These are phyloP conservation scores for Peromyscus polionotus DNA, from an alignment of 2,113 vertebrate genomes.

Conservation along the genomic window DNA sequence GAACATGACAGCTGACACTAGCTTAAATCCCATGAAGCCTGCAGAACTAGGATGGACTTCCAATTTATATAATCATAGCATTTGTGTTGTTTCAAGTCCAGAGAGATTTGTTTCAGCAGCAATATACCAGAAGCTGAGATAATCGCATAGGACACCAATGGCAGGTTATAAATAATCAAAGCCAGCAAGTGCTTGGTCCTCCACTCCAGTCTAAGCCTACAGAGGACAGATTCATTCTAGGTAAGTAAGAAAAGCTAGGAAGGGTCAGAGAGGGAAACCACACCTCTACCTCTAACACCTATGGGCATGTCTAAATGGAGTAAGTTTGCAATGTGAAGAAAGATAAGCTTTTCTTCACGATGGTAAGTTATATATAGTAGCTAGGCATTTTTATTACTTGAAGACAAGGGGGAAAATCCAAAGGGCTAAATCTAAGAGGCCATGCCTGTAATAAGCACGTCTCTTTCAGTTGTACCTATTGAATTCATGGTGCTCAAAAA, in stretches of 20 bases:
- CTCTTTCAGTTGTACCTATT: neutral
- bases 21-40: neutral
- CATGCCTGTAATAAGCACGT: neutral
- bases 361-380: slow-evolving; percentile 4
- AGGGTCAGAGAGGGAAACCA: neutral
- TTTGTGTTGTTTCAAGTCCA: neutral
- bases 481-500: neutral
- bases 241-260: neutral
- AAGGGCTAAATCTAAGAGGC: neutral
- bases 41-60: neutral
- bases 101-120: neutral
- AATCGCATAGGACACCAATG: neutral
- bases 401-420: neutral
- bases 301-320: fast-evolving
- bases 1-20: neutral
- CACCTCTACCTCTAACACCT: neutral
- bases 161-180: neutral
- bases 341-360: neutral
- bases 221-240: neutral
- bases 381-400: neutral
- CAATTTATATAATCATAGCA: neutral
- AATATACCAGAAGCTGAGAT: neutral
- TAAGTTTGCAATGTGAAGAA: neutral
- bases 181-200: neutral
- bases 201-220: neutral